Evolutionary conservation across 2,888 invertebrate species (phyloP).

Genomic region (Cephus nigrinus): DNA sequence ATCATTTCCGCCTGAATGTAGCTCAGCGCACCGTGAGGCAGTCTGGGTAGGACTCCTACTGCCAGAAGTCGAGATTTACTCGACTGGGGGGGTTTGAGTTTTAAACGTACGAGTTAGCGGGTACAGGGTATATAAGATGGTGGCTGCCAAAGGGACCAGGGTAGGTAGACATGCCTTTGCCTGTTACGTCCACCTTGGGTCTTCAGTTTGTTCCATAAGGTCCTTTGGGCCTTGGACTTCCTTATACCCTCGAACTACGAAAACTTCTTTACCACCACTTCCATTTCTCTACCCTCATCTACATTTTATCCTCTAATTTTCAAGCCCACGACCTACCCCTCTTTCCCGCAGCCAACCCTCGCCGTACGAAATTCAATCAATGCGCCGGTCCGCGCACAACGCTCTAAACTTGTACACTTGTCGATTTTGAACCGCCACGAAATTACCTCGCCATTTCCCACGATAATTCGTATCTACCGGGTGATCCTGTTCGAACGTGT

Average conservation of each 20-base stretch:
- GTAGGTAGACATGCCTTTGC: background rate
- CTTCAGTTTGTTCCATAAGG: background rate
- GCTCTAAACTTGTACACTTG: constrained; percentile 22
- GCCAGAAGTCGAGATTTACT: background rate
- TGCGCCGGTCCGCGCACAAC: constrained; percentile 31
- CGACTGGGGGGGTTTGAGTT: background rate
- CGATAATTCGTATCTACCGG: background rate
- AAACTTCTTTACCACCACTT: background rate
- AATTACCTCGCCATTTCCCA: background rate
- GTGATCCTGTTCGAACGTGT: background rate
- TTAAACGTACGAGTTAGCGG: background rate
- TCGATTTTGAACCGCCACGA: background rate
- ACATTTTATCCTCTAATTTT: background rate
- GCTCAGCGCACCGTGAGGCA: background rate
- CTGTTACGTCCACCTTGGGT: background rate
- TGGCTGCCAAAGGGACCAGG: background rate
- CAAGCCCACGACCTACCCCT: constrained; percentile 20
- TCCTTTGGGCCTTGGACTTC: background rate
- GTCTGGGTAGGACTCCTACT: background rate
- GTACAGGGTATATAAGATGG: background rate
- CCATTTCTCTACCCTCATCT: background rate
- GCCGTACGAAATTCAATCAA: constrained; percentile 52
- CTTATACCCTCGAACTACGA: background rate
- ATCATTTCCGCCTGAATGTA: background rate
- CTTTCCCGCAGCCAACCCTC: constrained; percentile 18